Evolutionary conservation across 2,888 invertebrate species (phyloP).

Genomic region (Anthoptus insignis): DNA sequence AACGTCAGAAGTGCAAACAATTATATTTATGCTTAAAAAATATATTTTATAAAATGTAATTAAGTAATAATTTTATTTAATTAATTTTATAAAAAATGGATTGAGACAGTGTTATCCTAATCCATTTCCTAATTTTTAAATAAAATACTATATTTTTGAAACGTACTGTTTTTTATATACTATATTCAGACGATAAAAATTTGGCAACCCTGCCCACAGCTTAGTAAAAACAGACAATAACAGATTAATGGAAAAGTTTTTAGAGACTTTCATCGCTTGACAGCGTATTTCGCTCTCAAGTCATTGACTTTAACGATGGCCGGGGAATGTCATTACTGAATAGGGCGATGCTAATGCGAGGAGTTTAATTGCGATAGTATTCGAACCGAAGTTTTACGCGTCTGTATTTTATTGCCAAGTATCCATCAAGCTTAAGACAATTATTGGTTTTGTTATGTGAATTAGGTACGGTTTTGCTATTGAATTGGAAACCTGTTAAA

Average conservation of each 20-base stretch:
- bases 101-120: no score
- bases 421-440: slow-evolving; percentile 1
- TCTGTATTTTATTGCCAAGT: neutral
- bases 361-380: slow-evolving; percentile 40
- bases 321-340: slow-evolving; percentile 65
- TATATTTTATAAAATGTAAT: no score
- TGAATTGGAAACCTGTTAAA: no score
- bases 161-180: neutral
- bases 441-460: neutral
- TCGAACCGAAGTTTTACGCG: slow-evolving; percentile 16
- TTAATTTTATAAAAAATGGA: no score
- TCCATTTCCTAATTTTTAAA: no score
- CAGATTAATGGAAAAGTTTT: slow-evolving; percentile 64
- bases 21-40: no score
- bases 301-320: slow-evolving; percentile 73
- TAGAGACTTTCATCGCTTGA: slow-evolving; percentile 54
- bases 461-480: neutral
- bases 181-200: no score
- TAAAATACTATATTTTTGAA: no score
- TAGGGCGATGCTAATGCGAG: slow-evolving; percentile 49
- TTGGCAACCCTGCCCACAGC: slow-evolving; percentile 7
- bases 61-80: no score
- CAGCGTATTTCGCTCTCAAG: slow-evolving; percentile 62
- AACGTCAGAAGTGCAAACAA: no score
- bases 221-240: slow-evolving; percentile 45